Evolutionary conservation across 2,113 vertebrate species (phyloP), one percentile per base, ranked within the genome.

Genomic region (Brachirus orientalis): DNA sequence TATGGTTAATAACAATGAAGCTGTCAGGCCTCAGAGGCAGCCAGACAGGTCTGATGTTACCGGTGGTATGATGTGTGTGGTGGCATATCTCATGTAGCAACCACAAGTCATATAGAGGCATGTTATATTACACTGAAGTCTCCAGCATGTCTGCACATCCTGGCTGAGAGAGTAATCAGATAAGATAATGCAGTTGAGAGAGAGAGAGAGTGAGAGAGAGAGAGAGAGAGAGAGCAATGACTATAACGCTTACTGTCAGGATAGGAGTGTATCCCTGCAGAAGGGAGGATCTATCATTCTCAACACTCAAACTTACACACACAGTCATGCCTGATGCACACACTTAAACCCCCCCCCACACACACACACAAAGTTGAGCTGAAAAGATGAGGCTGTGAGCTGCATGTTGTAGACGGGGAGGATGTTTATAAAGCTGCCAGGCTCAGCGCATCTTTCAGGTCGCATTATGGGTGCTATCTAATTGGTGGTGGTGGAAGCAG

Each of bases 71-170:
- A 86, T 81, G 82, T 75, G 89, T 84, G 85, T 62, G 63, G 83
- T 84, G 85, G 84, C 85, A 82, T 82, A 84, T 88, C 89, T 91
- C 89, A 86, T 89, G 87, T 86, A 86, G 90, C 86, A 86, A 91
- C 90, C 90, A 75, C 90, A 91, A 90, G 86, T 88, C 86, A 89
- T 84, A 89, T 75, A 82, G 61, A 82, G 85, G 84, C 86, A 91
- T 91, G 89, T 90, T 84, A 88, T 86, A 88, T 89, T 89, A 92
- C 88, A 90, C 86, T 82, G 78, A 75, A 86, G 90, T 90, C 90
- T 88, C 86, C 90, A 87, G 83, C 59, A 79, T 83, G 90, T 91
- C 89, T 90, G 83, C 63, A 47, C 69, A 70, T 84, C 68, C 65
- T 6, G 69, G 67, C 78, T 70, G 77, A 79, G 72, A 89, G 79